phyloP scores from a whole-genome alignment of 35 echinoderm and acorn worm genomes.

The Apostichopus californicus region DNA sequence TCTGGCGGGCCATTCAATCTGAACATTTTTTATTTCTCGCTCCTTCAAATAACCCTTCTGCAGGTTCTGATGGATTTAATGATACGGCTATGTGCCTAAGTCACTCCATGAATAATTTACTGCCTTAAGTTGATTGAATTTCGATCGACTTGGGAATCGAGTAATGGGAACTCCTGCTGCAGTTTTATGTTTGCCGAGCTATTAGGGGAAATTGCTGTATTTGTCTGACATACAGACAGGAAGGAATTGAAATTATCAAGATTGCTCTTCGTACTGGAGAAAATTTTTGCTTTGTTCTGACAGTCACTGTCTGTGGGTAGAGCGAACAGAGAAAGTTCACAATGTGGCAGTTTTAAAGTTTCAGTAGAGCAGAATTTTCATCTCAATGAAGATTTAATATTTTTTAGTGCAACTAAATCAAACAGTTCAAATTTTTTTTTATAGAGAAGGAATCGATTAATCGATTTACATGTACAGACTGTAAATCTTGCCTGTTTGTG shows the following conservation, averaged over 20 bases:
- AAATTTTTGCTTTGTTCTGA: too few relatives aligned
- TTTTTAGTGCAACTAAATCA: too few relatives aligned
- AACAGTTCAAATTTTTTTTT: too few relatives aligned
- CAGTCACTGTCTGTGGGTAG: too few relatives aligned
- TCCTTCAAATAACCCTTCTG: background rate
- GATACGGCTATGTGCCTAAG: slow-evolving; percentile 29
- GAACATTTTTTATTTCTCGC: background rate
- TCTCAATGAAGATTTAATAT: too few relatives aligned
- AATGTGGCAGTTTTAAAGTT: too few relatives aligned
- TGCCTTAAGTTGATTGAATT: slow-evolving; percentile 49
- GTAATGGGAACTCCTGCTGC: background rate
- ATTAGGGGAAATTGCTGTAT: slow-evolving; percentile 40
- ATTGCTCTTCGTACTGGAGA: slow-evolving; percentile 3
- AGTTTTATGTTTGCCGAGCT: background rate
- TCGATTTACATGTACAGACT: too few relatives aligned
- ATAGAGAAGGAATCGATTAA: too few relatives aligned
- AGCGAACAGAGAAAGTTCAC: too few relatives aligned
- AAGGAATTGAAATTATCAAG: slow-evolving; percentile 17
- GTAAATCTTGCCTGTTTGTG: too few relatives aligned
- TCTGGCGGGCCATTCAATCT: background rate
- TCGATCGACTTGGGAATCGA: background rate
- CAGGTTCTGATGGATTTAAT: slow-evolving; percentile 18
- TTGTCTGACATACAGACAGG: background rate
- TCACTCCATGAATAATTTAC: slow-evolving; percentile 38
- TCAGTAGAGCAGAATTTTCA: too few relatives aligned